Percentiles rank a stretch among this genome's conserved stretches.
These are phyloP conservation scores for Caenorhabditis wallacei DNA, from an alignment of 2,888 invertebrate species.

Conservation along the genomic window DNA sequence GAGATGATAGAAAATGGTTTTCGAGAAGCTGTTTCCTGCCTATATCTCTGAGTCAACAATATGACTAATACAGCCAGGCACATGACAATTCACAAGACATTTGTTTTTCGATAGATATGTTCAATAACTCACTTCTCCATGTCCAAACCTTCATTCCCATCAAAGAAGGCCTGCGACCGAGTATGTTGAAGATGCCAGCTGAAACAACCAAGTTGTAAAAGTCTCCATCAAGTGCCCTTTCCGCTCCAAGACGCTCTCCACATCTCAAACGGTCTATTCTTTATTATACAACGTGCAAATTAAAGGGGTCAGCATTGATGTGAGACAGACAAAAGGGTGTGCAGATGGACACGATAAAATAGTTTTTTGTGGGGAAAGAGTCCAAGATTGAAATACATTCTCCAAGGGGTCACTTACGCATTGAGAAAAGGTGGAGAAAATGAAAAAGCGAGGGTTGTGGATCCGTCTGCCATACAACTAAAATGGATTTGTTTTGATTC, in stretches of 20 bases:
- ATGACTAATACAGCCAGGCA: not conserved
- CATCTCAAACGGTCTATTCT: conserved; percentile 38
- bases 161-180: conserved; percentile 14
- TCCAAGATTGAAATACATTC: not conserved
- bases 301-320: conserved; percentile 43
- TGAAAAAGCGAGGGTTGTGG: too few relatives aligned
- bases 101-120: not conserved
- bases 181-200: conserved; percentile 51
- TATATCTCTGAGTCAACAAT: not conserved
- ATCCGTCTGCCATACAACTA: too few relatives aligned
- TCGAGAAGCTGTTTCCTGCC: not conserved
- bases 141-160: conserved; percentile 52
- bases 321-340: conserved; percentile 13
- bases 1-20: not conserved
- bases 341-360: conserved; percentile 24
- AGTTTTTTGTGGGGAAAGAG: conserved; percentile 1
- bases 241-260: conserved; percentile 25
- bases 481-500: too few relatives aligned
- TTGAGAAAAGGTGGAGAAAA: not conserved
- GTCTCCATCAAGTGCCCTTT: conserved; percentile 31
- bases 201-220: conserved; percentile 55
- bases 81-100: not conserved
- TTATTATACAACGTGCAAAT: conserved; percentile 57
- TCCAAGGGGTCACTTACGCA: conserved; percentile 13
- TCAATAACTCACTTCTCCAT: conserved; percentile 44